Conservation (phyloP, 1,140 invertebrate species). For the Polypedilum vanderplanki region DNA sequence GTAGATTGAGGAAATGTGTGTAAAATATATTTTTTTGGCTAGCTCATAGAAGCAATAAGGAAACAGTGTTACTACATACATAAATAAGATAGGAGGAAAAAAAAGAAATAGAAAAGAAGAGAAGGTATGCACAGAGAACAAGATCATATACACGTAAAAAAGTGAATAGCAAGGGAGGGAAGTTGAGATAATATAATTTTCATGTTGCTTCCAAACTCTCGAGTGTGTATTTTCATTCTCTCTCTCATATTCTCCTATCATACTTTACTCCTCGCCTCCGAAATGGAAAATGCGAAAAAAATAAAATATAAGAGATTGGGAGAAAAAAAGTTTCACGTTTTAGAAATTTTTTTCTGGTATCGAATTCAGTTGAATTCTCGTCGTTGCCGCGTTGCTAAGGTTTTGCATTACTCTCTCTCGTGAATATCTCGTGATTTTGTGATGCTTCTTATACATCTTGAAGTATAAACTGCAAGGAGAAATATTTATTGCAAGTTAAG, state of each 20-base stretch:
- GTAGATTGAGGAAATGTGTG: too few species aligned
- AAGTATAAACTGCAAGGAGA: too few species aligned
- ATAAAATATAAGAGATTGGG: too few species aligned
- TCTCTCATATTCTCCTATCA: not conserved
- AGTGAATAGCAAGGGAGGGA: not conserved
- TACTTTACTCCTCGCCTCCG: not conserved
- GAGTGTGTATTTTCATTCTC: not conserved
- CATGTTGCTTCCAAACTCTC: not conserved
- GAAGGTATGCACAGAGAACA: not conserved
- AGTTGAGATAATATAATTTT: conserved; percentile 19
- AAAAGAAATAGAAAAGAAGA: not conserved
- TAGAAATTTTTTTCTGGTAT: conserved; percentile 28
- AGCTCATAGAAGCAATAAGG: too few species aligned
- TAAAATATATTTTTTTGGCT: too few species aligned
- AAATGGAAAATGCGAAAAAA: not conserved
- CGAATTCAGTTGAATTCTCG: conserved; percentile 26
- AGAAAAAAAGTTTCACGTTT: conserved; percentile 25
- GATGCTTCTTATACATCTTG: not conserved
- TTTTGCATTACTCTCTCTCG: conserved; percentile 28
- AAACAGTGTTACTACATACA: too few species aligned
- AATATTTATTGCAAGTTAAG: too few species aligned
- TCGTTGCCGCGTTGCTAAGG: conserved; percentile 26
- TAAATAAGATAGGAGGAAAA: not conserved
- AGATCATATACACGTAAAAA: not conserved
- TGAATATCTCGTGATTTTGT: conserved; percentile 25